phyloP scores from a whole-genome alignment of 2,113 vertebrate species.

The Pluvianellus socialis region DNA sequence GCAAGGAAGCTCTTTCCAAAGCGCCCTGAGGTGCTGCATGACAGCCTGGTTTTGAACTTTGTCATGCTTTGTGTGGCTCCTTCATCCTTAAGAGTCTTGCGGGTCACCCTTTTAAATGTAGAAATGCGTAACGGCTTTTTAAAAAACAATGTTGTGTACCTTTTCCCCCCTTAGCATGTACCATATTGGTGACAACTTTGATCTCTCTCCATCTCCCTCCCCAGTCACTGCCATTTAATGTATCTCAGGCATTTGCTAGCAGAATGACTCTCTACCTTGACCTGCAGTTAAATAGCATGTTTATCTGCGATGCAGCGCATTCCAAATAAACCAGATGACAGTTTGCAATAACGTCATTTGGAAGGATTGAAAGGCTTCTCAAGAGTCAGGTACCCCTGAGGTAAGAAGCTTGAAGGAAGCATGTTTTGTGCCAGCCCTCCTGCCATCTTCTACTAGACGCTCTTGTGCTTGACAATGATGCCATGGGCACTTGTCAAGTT shows the following conservation, averaged over 20 bases:
- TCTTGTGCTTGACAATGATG: conserved; percentile 60
- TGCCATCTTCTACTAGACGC: conserved; percentile 62
- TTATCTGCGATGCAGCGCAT: conserved; percentile 47
- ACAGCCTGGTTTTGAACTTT: not conserved
- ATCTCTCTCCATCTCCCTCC: conserved; percentile 54
- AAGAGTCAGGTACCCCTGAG: conserved; percentile 72
- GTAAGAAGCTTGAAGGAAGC: conserved; percentile 72
- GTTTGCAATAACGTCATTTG: conserved; percentile 48
- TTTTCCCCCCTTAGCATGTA: not conserved
- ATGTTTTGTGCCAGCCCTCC: conserved; percentile 69
- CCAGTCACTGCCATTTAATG: conserved; percentile 52
- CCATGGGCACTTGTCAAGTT: conserved; percentile 74
- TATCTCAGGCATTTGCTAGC: conserved; percentile 42
- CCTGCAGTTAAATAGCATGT: conserved; percentile 68
- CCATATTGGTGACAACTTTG: conserved; percentile 49
- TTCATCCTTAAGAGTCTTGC: conserved; percentile 6
- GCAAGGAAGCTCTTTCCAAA: not conserved
- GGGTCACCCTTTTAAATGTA: conserved; percentile 39
- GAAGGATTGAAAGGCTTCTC: conserved; percentile 71
- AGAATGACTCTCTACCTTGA: conserved; percentile 51
- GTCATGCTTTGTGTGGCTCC: not conserved
- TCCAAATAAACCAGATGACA: conserved; percentile 69
- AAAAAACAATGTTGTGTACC: not conserved
- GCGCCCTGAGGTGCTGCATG: not conserved
- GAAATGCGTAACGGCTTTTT: conserved; percentile 21